phyloP scores from a whole-genome alignment of 2,797 vertebrate genomes.

The Diplodus puntazzo region DNA sequence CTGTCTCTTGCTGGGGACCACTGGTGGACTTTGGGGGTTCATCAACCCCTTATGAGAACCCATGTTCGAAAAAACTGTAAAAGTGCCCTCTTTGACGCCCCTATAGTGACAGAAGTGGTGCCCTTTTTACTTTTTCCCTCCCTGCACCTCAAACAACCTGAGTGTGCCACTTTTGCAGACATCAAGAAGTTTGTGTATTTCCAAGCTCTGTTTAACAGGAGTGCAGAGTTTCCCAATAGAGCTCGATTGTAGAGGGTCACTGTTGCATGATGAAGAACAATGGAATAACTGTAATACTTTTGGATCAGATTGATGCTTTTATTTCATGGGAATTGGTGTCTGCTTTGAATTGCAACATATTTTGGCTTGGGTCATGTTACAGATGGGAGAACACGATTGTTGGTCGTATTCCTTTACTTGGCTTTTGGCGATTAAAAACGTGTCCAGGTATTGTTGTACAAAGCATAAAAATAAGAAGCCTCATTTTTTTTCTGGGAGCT shows the following conservation, averaged over 20 bases:
- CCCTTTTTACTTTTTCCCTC: too few species aligned
- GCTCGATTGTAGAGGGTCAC: slow-evolving; percentile 51
- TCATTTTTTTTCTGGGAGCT: slow-evolving; percentile 5
- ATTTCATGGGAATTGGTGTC: slow-evolving; percentile 62
- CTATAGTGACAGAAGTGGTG: too few species aligned
- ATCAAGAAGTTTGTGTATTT: slow-evolving; percentile 42
- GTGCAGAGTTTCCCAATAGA: slow-evolving; percentile 55
- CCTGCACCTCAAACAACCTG: too few species aligned
- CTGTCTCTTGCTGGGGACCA: background rate
- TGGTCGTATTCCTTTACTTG: slow-evolving; percentile 61
- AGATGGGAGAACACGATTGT: slow-evolving; percentile 34
- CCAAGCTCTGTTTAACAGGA: slow-evolving; percentile 19
- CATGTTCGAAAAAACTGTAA: too few species aligned
- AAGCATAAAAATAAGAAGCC: slow-evolving; percentile 28
- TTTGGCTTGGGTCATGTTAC: slow-evolving; percentile 39
- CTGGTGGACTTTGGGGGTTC: too few species aligned
- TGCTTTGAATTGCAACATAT: slow-evolving; percentile 61
- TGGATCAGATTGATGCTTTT: slow-evolving; percentile 64
- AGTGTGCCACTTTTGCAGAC: slow-evolving; percentile 9
- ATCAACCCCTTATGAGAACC: too few species aligned
- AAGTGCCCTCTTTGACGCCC: too few species aligned
- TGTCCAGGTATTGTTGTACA: slow-evolving; percentile 46
- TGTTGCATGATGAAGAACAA: slow-evolving; percentile 74
- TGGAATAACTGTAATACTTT: slow-evolving; percentile 81
- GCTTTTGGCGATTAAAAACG: slow-evolving; percentile 49